Conservation (phyloP, 2,113 vertebrate species). For the Scalopus aquaticus region DNA sequence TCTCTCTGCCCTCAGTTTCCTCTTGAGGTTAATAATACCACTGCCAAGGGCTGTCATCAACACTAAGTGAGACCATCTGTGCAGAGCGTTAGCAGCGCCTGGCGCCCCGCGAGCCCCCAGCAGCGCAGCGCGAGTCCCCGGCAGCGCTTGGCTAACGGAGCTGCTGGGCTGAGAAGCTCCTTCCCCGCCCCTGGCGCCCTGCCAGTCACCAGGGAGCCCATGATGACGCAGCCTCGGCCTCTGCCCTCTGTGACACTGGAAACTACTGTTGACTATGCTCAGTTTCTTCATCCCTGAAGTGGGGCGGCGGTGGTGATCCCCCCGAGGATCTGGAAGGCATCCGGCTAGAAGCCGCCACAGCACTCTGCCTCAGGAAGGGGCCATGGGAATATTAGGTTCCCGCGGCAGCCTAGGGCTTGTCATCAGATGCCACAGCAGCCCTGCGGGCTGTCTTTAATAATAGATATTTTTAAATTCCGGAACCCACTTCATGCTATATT, state of each 20-base stretch:
- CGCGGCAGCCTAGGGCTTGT: neutral
- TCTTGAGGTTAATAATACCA: slow-evolving; percentile 50
- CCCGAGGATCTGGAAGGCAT: neutral
- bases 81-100: neutral
- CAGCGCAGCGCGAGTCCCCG: neutral
- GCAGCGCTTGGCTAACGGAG: neutral
- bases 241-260: neutral
- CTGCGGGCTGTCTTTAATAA: slow-evolving; percentile 49
- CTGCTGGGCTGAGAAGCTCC: neutral
- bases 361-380: neutral
- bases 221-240: neutral
- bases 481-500: slow-evolving; percentile 45
- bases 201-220: neutral
- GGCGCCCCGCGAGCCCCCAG: neutral
- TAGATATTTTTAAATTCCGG: slow-evolving; percentile 31
- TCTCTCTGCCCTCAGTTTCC: slow-evolving; percentile 48
- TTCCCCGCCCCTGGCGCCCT: neutral
- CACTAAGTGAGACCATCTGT: slow-evolving; percentile 48
- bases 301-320: neutral
- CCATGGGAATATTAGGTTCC: neutral
- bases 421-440: neutral
- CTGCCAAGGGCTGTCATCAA: neutral
- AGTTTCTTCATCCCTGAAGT: slow-evolving; percentile 34
- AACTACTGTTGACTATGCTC: neutral
- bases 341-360: neutral